Percentiles rank a stretch among this genome's conserved stretches.
phyloP scores from a whole-genome alignment of 2,888 invertebrate species.

The Pristionchus entomophagus region DNA sequence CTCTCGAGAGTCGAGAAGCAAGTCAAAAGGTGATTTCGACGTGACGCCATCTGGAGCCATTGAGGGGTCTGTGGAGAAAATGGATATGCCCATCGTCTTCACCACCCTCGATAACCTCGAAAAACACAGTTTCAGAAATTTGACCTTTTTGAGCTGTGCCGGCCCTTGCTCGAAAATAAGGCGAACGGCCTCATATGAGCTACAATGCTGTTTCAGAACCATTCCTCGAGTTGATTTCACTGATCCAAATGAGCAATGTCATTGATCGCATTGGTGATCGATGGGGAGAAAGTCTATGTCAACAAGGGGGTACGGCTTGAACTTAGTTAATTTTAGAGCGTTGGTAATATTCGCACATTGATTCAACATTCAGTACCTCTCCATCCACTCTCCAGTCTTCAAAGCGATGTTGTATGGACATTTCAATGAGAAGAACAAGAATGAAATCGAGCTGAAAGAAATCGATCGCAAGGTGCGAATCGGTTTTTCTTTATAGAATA shows the following conservation, averaged over 20 bases:
- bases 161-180: too few relatives aligned
- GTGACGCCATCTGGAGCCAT: too few relatives aligned
- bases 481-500: background rate
- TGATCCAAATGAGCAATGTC: background rate
- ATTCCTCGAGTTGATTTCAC: background rate
- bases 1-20: too few relatives aligned
- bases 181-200: too few relatives aligned
- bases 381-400: slow-evolving; percentile 3
- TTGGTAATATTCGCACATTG: background rate
- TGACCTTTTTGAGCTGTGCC: too few relatives aligned
- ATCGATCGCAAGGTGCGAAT: background rate
- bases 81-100: too few relatives aligned
- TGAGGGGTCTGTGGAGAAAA: too few relatives aligned
- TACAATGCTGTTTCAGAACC: background rate
- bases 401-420: background rate
- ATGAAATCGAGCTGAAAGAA: background rate
- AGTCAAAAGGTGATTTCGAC: too few relatives aligned
- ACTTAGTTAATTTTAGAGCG: too few relatives aligned
- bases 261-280: background rate
- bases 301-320: background rate
- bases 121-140: too few relatives aligned
- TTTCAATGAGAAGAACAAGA: background rate
- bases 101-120: too few relatives aligned
- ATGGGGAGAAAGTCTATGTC: background rate
- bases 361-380: background rate